phyloP scores from a whole-genome alignment of 1,140 invertebrate genomes.

The Dryas iulia region DNA sequence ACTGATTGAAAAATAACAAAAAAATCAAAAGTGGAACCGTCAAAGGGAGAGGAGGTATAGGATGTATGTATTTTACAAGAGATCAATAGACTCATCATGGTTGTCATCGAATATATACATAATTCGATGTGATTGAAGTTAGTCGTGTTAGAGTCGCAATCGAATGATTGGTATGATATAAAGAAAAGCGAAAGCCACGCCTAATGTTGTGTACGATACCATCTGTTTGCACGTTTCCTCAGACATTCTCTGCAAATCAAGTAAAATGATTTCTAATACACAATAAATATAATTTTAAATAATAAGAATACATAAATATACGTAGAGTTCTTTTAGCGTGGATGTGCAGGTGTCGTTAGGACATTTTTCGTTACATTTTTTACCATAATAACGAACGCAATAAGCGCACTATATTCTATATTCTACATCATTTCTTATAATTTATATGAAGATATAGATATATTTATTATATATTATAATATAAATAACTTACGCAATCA shows the following conservation, averaged over 20 bases:
- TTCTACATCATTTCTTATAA: neutral
- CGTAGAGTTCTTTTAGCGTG: conserved; percentile 36
- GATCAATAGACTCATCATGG: conserved; percentile 48
- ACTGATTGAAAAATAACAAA: conserved; percentile 69
- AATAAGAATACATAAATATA: conserved; percentile 12
- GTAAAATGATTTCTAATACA: conserved; percentile 73
- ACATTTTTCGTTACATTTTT: conserved; percentile 35
- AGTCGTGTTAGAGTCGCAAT: conserved; percentile 74
- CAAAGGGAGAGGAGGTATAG: conserved; percentile 48
- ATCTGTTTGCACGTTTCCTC: conserved; percentile 90
- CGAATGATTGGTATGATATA: conserved; percentile 72
- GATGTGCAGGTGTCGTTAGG: conserved; percentile 41
- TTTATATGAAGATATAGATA: neutral
- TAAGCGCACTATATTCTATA: conserved; percentile 23
- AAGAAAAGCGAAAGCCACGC: conserved; percentile 79
- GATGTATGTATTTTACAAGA: conserved; percentile 63
- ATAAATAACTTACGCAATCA: neutral
- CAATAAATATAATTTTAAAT: conserved; percentile 44
- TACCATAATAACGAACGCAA: conserved; percentile 14
- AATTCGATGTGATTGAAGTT: conserved; percentile 63
- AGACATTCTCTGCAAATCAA: conserved; percentile 89
- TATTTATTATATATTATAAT: neutral
- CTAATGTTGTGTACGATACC: conserved; percentile 85
- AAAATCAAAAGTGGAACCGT: conserved; percentile 53
- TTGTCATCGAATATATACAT: conserved; percentile 55